These are phyloP conservation scores for Alitta virens DNA, from an alignment of 2,888 invertebrate genomes.

Conservation along the genomic window DNA sequence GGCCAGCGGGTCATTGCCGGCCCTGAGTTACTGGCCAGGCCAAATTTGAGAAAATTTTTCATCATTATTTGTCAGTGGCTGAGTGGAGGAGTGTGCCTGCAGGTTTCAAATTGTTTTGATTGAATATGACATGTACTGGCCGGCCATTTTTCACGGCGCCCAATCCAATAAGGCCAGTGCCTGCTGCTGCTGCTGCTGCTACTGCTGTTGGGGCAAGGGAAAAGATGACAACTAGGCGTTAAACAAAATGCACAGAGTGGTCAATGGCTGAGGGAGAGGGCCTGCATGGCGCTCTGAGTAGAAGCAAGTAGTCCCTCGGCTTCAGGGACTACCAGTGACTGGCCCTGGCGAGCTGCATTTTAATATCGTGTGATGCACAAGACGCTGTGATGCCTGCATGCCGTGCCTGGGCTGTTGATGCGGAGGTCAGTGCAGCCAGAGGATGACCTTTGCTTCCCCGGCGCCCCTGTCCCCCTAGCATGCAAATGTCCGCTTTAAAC, in stretches of 20 bases:
- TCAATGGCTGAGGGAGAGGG: too few species aligned
- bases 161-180: not conserved
- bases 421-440: too few species aligned
- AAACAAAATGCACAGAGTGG: too few species aligned
- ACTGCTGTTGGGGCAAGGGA: too few species aligned
- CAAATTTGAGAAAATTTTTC: constrained; percentile 2
- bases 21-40: constrained; percentile 1
- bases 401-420: too few species aligned
- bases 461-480: not conserved
- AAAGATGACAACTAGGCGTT: too few species aligned
- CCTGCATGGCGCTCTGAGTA: too few species aligned
- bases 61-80: not conserved
- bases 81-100: not conserved
- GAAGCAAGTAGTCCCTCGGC: too few species aligned
- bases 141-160: not conserved
- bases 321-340: too few species aligned
- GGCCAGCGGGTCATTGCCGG: not conserved
- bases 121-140: constrained; percentile 1
- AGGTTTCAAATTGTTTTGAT: constrained; percentile 3
- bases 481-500: not conserved
- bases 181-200: not conserved
- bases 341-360: too few species aligned
- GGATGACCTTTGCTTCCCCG: not conserved
- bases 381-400: too few species aligned
- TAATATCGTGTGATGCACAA: too few species aligned